Percentiles rank a stretch among this genome's conserved stretches.
Evolutionary conservation across 2,888 invertebrate genomes (phyloP).

Genomic region (Pseudococcus jackbeardsleyi): DNA sequence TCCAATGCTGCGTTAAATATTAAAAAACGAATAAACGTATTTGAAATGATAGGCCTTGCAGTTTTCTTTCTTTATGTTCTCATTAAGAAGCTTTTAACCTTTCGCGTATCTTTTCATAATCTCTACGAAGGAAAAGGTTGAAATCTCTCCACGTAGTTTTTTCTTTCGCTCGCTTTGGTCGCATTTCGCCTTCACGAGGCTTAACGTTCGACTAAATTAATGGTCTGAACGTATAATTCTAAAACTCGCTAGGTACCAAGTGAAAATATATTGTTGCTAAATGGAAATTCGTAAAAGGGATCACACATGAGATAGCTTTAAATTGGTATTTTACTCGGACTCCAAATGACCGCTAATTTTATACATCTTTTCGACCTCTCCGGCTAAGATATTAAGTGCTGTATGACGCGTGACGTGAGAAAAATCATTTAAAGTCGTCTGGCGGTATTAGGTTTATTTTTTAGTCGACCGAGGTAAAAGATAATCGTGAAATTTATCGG

Average conservation of each 20-base stretch:
- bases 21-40: slow-evolving; percentile 51
- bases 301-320: slow-evolving; percentile 39
- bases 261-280: slow-evolving; percentile 56
- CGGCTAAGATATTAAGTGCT: not conserved
- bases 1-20: slow-evolving; percentile 51
- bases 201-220: slow-evolving; percentile 63
- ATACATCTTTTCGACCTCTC: slow-evolving; percentile 25
- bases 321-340: slow-evolving; percentile 49
- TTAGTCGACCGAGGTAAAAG: not conserved
- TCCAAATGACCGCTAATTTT: slow-evolving; percentile 54
- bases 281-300: slow-evolving; percentile 57
- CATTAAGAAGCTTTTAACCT: slow-evolving; percentile 65
- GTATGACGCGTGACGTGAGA: not conserved
- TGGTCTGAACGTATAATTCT: slow-evolving; percentile 61
- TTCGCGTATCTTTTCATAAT: slow-evolving; percentile 61
- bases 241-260: slow-evolving; percentile 26
- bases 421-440: not conserved
- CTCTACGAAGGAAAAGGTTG: slow-evolving; percentile 21
- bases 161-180: slow-evolving; percentile 18
- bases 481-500: slow-evolving; percentile 5
- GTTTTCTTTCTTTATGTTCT: slow-evolving; percentile 60
- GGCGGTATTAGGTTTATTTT: not conserved
- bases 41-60: slow-evolving; percentile 57
- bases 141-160: slow-evolving; percentile 42
- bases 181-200: slow-evolving; percentile 50